Conservation (phyloP, 2,888 invertebrate genomes). For the Nyleta sp. region DNA sequence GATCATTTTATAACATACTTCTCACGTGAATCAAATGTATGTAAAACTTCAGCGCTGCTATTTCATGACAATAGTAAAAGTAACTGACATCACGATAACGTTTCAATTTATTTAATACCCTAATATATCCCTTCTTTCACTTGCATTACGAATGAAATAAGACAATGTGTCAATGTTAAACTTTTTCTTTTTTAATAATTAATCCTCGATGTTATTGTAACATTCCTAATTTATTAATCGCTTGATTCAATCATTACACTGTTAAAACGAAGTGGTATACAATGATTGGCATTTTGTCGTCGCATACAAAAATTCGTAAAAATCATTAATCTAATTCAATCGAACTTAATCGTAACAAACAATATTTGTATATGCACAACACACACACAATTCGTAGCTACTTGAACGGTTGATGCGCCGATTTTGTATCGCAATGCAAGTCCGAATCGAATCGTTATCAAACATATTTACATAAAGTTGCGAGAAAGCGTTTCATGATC, state of each 20-base stretch:
- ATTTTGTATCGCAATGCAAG: slow-evolving; percentile 1
- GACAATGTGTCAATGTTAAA: not conserved
- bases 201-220: slow-evolving; percentile 3
- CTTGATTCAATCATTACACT: slow-evolving; percentile 21
- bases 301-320: slow-evolving; percentile 52
- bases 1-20: slow-evolving; percentile 40
- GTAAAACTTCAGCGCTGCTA: slow-evolving; percentile 54
- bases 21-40: slow-evolving; percentile 41
- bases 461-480: slow-evolving; percentile 50
- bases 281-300: slow-evolving; percentile 32
- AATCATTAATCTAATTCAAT: slow-evolving; percentile 55
- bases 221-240: slow-evolving; percentile 47
- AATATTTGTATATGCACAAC: slow-evolving; percentile 34
- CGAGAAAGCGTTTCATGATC: slow-evolving; percentile 9
- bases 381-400: slow-evolving; percentile 23
- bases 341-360: slow-evolving; percentile 37
- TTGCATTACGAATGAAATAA: not conserved
- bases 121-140: too few relatives aligned
- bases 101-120: slow-evolving; percentile 15
- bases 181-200: not conserved
- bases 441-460: slow-evolving; percentile 25
- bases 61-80: slow-evolving; percentile 61
- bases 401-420: slow-evolving; percentile 13
- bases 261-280: slow-evolving; percentile 21
- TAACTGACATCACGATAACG: slow-evolving; percentile 35